Conservation (phyloP, 2,113 vertebrate genomes). For the Stegastes partitus region DNA sequence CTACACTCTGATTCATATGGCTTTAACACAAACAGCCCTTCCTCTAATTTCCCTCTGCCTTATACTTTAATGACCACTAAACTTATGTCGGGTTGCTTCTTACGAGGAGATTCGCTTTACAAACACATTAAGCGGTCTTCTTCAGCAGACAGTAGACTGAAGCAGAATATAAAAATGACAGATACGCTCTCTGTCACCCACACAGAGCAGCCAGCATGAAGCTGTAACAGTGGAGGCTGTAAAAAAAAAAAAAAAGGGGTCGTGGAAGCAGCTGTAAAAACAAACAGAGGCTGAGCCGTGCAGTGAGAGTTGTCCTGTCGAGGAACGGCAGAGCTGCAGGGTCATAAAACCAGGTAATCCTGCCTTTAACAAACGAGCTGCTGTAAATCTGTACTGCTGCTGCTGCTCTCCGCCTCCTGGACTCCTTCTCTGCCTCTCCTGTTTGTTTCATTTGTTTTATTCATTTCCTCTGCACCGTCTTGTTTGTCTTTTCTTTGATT, state of each 20-base stretch:
- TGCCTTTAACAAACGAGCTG: slow-evolving; percentile 12
- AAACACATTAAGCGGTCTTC: neutral
- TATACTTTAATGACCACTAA: neutral
- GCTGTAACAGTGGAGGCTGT: neutral
- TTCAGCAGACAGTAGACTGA: neutral
- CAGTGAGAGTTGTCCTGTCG: slow-evolving; percentile 17
- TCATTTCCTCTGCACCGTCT: neutral
- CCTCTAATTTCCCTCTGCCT: neutral
- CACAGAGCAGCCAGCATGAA: slow-evolving; percentile 13
- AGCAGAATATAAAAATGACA: slow-evolving; percentile 8
- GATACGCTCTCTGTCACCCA: too few species aligned
- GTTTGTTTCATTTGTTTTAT: neutral
- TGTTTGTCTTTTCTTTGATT: neutral
- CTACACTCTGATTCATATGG: too few species aligned
- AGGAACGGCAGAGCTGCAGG: slow-evolving; percentile 15
- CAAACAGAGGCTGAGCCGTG: slow-evolving; percentile 27
- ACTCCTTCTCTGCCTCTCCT: neutral
- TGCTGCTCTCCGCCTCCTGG: slow-evolving; percentile 1
- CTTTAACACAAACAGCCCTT: neutral
- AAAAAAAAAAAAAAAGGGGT: neutral
- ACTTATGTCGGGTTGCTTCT: neutral
- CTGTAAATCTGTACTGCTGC: slow-evolving; percentile 30
- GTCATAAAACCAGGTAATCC: slow-evolving; percentile 42
- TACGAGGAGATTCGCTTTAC: neutral
- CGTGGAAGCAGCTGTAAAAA: slow-evolving; percentile 64